phyloP scores from a whole-genome alignment of 2,888 invertebrate genomes.

The Dolomedes plantarius region DNA sequence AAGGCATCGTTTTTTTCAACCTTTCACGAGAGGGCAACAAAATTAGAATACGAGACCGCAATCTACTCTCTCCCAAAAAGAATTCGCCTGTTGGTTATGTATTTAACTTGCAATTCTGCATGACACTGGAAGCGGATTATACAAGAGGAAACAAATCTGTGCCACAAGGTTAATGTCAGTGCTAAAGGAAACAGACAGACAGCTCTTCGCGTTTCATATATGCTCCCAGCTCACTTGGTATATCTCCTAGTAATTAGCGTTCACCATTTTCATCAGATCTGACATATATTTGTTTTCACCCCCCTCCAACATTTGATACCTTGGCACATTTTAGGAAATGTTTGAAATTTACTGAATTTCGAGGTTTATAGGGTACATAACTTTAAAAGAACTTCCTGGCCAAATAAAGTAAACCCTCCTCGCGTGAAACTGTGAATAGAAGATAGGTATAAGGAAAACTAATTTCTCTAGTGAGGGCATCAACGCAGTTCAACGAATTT shows the following conservation, averaged over 20 bases:
- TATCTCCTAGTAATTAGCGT: neutral
- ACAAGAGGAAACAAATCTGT: neutral
- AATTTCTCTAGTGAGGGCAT: no score
- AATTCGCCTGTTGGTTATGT: no score
- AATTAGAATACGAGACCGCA: no score
- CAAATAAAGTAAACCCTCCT: no score
- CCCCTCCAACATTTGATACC: neutral
- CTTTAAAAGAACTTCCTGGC: neutral
- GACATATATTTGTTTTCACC: neutral
- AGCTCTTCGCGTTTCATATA: neutral
- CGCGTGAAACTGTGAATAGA: no score
- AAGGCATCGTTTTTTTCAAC: no score
- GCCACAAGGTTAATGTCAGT: constrained; percentile 15
- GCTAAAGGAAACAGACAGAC: neutral
- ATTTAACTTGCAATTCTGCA: no score
- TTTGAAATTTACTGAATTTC: neutral
- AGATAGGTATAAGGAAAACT: no score
- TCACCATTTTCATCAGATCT: neutral
- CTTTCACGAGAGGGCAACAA: no score
- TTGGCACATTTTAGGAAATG: neutral
- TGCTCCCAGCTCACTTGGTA: neutral
- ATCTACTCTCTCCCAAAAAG: no score
- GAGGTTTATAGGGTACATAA: neutral
- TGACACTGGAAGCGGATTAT: no score
- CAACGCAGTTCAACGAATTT: no score